Evolutionary conservation across 2,797 vertebrate genomes (phyloP).

Genomic region (Tarsius wallacei): DNA sequence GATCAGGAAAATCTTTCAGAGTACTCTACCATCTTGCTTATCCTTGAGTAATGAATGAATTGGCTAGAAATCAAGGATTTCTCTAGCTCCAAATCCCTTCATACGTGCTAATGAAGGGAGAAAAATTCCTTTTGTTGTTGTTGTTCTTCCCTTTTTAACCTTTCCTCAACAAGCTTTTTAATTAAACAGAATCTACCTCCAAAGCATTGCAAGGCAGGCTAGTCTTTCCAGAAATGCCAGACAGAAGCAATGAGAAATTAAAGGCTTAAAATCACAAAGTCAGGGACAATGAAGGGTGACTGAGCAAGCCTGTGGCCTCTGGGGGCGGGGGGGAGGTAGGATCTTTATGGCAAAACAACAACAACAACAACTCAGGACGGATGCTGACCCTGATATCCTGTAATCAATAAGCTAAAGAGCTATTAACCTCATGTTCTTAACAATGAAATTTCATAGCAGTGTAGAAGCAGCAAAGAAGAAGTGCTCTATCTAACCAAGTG

Average conservation of each 20-base stretch:
- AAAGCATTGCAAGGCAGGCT: background rate
- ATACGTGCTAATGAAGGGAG: background rate
- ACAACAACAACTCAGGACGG: background rate
- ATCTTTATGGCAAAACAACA: background rate
- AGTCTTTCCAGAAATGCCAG: background rate
- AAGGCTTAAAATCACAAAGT: slow-evolving; percentile 8
- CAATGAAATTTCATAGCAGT: background rate
- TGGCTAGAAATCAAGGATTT: background rate
- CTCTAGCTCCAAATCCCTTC: background rate
- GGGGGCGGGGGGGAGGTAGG: fast-evolving
- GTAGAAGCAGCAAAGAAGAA: background rate
- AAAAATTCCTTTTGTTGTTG: background rate
- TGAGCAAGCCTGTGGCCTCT: fast-evolving
- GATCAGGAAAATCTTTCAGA: slow-evolving; percentile 22
- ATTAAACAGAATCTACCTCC: slow-evolving; percentile 3
- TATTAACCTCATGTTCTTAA: background rate
- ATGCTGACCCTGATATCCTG: background rate
- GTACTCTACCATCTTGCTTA: background rate
- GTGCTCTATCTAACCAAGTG: background rate
- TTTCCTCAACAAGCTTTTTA: slow-evolving; percentile 11
- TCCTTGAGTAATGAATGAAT: background rate
- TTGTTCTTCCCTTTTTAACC: slow-evolving; percentile 43
- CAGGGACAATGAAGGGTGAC: background rate
- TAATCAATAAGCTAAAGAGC: background rate
- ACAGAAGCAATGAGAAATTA: background rate